Evolutionary conservation across 1,140 invertebrate species (phyloP).

Genomic region (Asobara japonica): DNA sequence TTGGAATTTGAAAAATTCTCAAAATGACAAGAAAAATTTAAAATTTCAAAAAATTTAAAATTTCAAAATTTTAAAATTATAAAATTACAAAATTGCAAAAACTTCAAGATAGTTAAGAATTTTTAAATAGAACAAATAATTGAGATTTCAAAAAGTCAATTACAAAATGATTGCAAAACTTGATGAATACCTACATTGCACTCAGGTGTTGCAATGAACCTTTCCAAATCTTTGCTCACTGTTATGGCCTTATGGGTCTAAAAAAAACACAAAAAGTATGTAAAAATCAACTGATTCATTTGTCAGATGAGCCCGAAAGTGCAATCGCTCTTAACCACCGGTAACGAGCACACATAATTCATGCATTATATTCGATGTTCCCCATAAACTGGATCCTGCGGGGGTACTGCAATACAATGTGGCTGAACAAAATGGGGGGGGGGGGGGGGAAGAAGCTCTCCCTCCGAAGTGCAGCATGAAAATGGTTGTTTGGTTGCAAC

Average conservation of each 20-base stretch:
- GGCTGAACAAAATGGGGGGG: slow-evolving; percentile 79
- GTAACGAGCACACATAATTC: slow-evolving; percentile 83
- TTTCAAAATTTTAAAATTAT: too few species aligned
- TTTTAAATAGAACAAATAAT: too few species aligned
- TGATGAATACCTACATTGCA: too few species aligned
- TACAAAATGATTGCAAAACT: too few species aligned
- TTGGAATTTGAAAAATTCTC: too few species aligned
- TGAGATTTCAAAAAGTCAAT: too few species aligned
- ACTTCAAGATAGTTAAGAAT: too few species aligned
- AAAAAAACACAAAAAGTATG: too few species aligned
- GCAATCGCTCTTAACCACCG: slow-evolving; percentile 79
- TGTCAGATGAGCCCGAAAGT: slow-evolving; percentile 84
- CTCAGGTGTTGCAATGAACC: too few species aligned
- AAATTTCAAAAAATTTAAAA: too few species aligned
- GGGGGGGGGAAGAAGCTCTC: slow-evolving; percentile 71
- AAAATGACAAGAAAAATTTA: too few species aligned
- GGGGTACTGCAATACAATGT: slow-evolving; percentile 81
- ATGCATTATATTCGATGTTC: slow-evolving; percentile 74
- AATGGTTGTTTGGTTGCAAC: slow-evolving; percentile 73
- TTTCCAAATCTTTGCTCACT: background rate
- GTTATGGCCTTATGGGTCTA: background rate
- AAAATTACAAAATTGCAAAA: too few species aligned
- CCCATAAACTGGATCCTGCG: slow-evolving; percentile 74
- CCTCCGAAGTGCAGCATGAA: slow-evolving; percentile 74
- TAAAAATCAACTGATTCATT: slow-evolving; percentile 61